phyloP scores from a whole-genome alignment of 1,140 invertebrate species.

The Drosophila lacteicornis region DNA sequence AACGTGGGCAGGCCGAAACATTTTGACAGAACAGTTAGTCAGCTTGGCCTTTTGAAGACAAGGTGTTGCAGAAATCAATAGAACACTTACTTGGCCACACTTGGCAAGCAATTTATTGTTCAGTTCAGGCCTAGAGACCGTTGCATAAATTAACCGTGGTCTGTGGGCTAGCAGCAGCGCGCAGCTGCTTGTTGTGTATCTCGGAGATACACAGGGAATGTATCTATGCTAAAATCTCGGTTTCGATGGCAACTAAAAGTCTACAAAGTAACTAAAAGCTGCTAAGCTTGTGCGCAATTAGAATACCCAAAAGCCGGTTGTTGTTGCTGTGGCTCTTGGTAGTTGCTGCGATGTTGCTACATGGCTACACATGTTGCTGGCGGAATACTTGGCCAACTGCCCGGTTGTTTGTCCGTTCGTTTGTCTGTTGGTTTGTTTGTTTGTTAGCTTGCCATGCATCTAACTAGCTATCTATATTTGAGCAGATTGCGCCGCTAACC shows the following conservation, averaged over 20 bases:
- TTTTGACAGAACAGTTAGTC: conserved; percentile 80
- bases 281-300: conserved; percentile 82
- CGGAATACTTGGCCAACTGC: conserved; percentile 38
- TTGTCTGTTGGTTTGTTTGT: conserved; percentile 29
- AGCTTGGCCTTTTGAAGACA: conserved; percentile 65
- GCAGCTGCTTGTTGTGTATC: conserved; percentile 21
- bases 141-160: conserved; percentile 72
- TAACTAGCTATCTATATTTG: conserved; percentile 83
- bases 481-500: conserved; percentile 82
- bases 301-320: conserved; percentile 69
- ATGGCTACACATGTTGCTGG: conserved; percentile 73
- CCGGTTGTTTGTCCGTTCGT: conserved; percentile 22
- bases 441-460: conserved; percentile 58
- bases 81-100: conserved; percentile 77
- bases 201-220: conserved; percentile 22
- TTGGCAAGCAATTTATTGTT: conserved; percentile 71
- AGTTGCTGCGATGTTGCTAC: conserved; percentile 65
- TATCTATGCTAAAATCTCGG: conserved; percentile 54
- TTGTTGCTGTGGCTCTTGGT: conserved; percentile 32
- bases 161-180: conserved; percentile 29
- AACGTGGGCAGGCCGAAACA: conserved; percentile 72
- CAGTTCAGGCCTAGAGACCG: conserved; percentile 36
- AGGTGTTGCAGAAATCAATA: conserved; percentile 80
- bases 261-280: conserved; percentile 81
- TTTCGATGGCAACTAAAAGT: conserved; percentile 74